Percentiles rank a stretch among this genome's conserved stretches.
Evolutionary conservation across 2,113 vertebrate genomes (phyloP).

Genomic region (Taxidea taxus): DNA sequence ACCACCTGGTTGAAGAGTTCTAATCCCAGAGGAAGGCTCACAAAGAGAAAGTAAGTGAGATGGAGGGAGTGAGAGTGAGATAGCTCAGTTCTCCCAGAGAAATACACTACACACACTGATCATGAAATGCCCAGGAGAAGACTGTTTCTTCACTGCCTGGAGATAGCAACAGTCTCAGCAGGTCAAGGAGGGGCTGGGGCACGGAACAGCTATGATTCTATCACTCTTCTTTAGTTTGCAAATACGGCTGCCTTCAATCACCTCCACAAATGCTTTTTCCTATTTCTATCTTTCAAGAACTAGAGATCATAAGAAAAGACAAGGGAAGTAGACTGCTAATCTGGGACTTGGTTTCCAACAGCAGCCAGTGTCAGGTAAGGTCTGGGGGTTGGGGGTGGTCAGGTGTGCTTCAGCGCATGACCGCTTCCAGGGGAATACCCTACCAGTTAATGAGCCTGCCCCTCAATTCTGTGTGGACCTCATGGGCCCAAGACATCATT

Average conservation of each 20-base stretch:
- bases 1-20: background rate
- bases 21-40: background rate
- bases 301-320: background rate
- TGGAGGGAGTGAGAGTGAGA: background rate
- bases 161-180: background rate
- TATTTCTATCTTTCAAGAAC: background rate
- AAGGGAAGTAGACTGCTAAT: background rate
- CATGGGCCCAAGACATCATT: background rate
- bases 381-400: too few relatives aligned
- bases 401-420: background rate
- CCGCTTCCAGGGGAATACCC: accelerated
- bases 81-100: background rate
- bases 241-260: background rate
- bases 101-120: background rate
- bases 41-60: background rate
- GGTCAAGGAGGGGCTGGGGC: too few relatives aligned
- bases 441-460: background rate
- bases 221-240: background rate
- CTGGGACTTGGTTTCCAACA: background rate
- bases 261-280: background rate
- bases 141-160: background rate
- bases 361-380: background rate
- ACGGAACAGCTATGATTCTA: background rate
- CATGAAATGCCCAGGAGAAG: background rate
- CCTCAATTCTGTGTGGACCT: background rate